Evolutionary conservation across 2,888 invertebrate genomes (phyloP), one percentile per base, ranked within the genome.

Genomic region (Polymixis flavicincta): DNA sequence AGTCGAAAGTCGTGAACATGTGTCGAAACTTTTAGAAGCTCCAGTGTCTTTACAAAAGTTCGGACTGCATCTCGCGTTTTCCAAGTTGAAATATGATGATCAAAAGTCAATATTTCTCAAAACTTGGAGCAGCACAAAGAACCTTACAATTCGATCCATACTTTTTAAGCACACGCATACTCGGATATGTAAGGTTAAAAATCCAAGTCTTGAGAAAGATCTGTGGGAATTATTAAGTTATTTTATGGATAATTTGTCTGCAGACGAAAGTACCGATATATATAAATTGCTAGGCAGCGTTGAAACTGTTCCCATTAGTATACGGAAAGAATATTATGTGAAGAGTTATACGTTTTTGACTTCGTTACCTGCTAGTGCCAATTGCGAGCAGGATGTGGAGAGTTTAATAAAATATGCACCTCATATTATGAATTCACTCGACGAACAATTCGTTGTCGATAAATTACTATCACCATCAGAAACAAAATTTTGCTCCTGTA

Each of bases 11-110:
- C 87, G 83, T 7, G 76, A 90, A 13, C 76, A 90, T 73, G 82
- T 95, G 42, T 84, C 85, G 5, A 86, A 79, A 22, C 84, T 95
- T 71, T 76, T 93, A 17, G 81, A 92, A 64, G 89, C 91, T 22
- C 92, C 92, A 5, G 91, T 92, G 6, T 93, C 93, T 13, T 79
- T 94, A 61, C 93, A 93, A 84, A 94, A 94, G 81, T 91, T 89
- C 78, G 93, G 92, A 48, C 87, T 94, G 32, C 87, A 90, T 17
- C 82, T 90, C 8, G 92, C 90, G 6, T 90, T 90, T 64, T 74
- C 57, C 0, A 94, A 93, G 83, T 71, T 93, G 13, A 75, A 86
- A 37, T 69, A 85, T n/a, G 77, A 87, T 19, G 92, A 94, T 71
- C 76, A 92, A 11, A 91, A 88, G 64, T 78, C 88, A 17, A 82